Conservation (phyloP, 2,888 invertebrate genomes). For the Fragum whitleyi region DNA sequence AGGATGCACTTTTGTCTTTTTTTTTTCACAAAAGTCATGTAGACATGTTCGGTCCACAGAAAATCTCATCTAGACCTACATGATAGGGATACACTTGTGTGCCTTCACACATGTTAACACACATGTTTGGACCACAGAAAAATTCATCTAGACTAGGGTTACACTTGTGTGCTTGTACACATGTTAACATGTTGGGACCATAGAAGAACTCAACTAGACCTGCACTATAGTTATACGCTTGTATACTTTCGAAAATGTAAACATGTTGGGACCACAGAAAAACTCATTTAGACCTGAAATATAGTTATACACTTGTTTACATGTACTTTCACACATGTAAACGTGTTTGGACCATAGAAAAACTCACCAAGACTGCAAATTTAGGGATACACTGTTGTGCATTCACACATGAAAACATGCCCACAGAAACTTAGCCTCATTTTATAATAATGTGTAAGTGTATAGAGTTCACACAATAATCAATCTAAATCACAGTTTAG, state of each 20-base stretch:
- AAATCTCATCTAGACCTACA: slow-evolving; percentile 54
- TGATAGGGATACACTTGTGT: slow-evolving; percentile 57
- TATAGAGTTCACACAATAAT: no score
- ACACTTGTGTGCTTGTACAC: slow-evolving; percentile 74
- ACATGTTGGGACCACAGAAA: slow-evolving; percentile 67
- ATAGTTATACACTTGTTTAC: slow-evolving; percentile 64
- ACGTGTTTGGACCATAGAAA: slow-evolving; percentile 67
- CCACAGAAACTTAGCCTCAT: no score
- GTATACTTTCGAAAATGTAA: slow-evolving; percentile 68
- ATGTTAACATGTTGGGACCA: slow-evolving; percentile 69
- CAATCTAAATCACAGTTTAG: no score
- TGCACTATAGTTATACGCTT: slow-evolving; percentile 51
- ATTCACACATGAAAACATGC: slow-evolving; percentile 71
- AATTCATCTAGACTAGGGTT: slow-evolving; percentile 65
- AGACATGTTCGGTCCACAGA: slow-evolving; percentile 68
- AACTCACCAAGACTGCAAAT: slow-evolving; percentile 46
- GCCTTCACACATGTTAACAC: slow-evolving; percentile 72
- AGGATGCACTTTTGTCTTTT: slow-evolving; percentile 76
- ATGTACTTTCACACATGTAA: slow-evolving; percentile 65
- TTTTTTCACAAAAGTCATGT: no score
- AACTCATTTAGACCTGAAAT: slow-evolving; percentile 49
- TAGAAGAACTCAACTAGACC: slow-evolving; percentile 57
- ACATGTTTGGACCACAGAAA: slow-evolving; percentile 67
- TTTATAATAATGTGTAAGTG: no score
- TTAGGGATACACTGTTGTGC: slow-evolving; percentile 63